Evolutionary conservation across 2,113 vertebrate species (phyloP), one percentile per base, ranked within the genome.

Genomic region (Peromyscus polionotus): DNA sequence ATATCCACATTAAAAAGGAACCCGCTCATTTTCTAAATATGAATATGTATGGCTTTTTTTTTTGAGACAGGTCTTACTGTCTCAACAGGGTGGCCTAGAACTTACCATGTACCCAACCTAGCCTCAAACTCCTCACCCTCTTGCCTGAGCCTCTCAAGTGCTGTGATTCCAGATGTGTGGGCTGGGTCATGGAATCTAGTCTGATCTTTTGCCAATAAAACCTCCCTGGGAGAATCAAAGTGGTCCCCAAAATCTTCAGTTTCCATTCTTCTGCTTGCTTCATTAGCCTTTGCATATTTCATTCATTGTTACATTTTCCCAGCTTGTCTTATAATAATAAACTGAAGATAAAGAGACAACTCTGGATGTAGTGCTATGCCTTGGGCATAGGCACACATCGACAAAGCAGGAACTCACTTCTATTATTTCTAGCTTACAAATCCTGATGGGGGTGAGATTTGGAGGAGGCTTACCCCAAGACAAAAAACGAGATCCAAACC

Each of bases 1-100:
- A 57, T 20, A 94, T 28, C 36, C 67, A 94, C 48, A 39, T 83
- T 86, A 95, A 94, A 89, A 28, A 95, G 48, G n/a, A 96, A 73
- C 89, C 73, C 20, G 89, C 19, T 93, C 51, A 45, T 89, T 93
- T 93, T 87, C 19, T 57, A 95, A 96, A 54, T 75, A 81, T 96
- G n/a, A 76, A 36, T 94, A 57, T 96, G n/a, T 48, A 51, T 96
- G n/a, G 28, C n/a, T 84, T 59, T 51, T 51, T 51, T 20, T 86
- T 51, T 48, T 87, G 7, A 45, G 14, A 87, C 63, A 87, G 16
- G 10, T 70, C 84, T 48, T 65, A 51, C 12, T 22, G 39, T 87
- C 31, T 87, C 24, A 36, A 45, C 65, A 54, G 45, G 85, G 26
- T 36, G 1, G 45, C 85, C 20, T 70, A 22, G 63, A 87, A 54